Evolutionary conservation across 1,140 invertebrate species (phyloP).

Genomic region (Camponotus floridanus): DNA sequence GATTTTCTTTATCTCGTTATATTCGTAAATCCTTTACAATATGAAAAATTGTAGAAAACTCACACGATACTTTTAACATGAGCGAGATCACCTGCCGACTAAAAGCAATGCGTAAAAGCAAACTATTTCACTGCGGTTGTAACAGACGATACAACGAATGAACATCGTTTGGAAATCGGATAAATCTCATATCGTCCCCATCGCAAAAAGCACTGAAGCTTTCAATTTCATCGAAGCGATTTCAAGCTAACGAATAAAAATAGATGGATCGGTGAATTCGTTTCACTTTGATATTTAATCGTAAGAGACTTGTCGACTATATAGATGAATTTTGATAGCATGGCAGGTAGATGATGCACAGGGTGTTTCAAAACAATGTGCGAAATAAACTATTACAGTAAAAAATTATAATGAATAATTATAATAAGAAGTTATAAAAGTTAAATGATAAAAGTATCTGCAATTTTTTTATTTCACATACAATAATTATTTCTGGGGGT

Average conservation of each 20-base stretch:
- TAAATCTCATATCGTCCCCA: conserved; percentile 57
- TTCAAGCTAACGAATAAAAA: conserved; percentile 57
- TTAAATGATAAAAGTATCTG: too few species aligned
- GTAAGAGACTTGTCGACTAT: conserved; percentile 38
- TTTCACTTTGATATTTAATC: conserved; percentile 51
- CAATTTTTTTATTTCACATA: too few species aligned
- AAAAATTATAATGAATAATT: not conserved
- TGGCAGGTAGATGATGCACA: conserved; percentile 23
- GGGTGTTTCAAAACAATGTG: not conserved
- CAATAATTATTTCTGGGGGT: too few species aligned
- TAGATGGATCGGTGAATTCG: conserved; percentile 42
- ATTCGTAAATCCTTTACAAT: not conserved
- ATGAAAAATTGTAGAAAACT: conserved; percentile 41
- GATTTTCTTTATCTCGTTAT: conserved; percentile 24
- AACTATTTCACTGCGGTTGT: conserved; percentile 50
- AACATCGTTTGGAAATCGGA: conserved; percentile 58
- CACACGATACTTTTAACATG: conserved; percentile 11
- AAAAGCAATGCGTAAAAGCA: conserved; percentile 58
- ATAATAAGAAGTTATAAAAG: not conserved
- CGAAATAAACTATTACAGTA: too few species aligned
- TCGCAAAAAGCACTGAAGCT: conserved; percentile 46
- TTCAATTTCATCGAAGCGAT: conserved; percentile 53
- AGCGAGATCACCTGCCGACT: conserved; percentile 36
- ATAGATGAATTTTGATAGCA: conserved; percentile 35
- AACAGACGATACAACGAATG: conserved; percentile 51